Percentiles rank a stretch among this genome's conserved stretches.
These are phyloP conservation scores for Pentalonia nigronervosa DNA, from an alignment of 1,140 invertebrate species.

Conservation along the genomic window DNA sequence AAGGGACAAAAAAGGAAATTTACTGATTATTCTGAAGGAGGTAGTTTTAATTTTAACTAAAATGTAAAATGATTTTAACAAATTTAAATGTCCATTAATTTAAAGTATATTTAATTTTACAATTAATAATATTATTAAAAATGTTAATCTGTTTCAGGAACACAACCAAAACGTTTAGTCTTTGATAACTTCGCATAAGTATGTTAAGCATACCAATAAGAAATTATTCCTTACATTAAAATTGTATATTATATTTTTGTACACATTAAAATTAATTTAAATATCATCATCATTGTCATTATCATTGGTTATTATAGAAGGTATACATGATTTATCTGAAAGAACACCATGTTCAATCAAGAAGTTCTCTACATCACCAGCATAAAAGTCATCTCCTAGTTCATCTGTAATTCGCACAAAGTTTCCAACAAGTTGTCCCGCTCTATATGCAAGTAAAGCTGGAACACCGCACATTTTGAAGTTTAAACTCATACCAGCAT, in stretches of 20 bases:
- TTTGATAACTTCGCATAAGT: conserved; percentile 47
- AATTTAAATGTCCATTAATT: not conserved
- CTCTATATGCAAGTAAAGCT: conserved; percentile 90
- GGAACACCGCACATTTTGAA: conserved; percentile 90
- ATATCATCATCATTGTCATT: not conserved
- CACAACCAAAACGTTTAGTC: conserved; percentile 56
- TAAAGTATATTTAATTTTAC: not conserved
- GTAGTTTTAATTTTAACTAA: conserved; percentile 37
- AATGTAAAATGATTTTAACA: not conserved
- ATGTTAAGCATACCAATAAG: conserved; percentile 17
- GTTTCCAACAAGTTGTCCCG: conserved; percentile 89
- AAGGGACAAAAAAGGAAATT: conserved; percentile 79
- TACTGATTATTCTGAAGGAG: conserved; percentile 73
- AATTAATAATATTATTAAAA: conserved; percentile 9
- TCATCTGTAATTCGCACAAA: conserved; percentile 88
- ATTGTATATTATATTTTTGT: conserved; percentile 37
- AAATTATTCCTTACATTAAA: conserved; percentile 3
- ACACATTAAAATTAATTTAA: conserved; percentile 51
- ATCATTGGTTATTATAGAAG: conserved; percentile 40
- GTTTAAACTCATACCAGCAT: conserved; percentile 65
- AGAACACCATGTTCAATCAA: conserved; percentile 82
- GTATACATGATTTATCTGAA: conserved; percentile 50
- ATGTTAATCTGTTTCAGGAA: conserved; percentile 51
- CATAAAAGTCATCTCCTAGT: conserved; percentile 89
- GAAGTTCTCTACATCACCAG: conserved; percentile 88